phyloP scores from a whole-genome alignment of 2,113 vertebrate genomes.

The Bolborhynchus lineola region DNA sequence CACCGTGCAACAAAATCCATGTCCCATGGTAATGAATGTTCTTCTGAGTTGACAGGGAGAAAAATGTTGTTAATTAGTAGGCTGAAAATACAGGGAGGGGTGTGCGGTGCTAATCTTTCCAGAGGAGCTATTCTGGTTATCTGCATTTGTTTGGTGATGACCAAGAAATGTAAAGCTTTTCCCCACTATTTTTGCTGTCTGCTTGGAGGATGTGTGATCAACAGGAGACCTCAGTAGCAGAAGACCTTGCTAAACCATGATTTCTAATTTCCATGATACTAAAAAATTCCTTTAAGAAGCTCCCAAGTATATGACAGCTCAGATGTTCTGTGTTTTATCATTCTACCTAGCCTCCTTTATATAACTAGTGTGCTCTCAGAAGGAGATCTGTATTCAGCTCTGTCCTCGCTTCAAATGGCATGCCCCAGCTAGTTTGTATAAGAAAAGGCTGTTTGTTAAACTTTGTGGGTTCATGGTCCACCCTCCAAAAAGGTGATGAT shows the following conservation, averaged over 20 bases:
- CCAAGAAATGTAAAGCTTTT: background rate
- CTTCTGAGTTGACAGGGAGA: background rate
- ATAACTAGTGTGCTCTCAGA: background rate
- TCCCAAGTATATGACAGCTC: background rate
- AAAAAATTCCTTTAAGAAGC: background rate
- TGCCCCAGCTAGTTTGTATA: background rate
- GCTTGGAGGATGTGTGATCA: background rate
- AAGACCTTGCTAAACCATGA: background rate
- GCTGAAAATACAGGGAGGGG: background rate
- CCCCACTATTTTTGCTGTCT: background rate
- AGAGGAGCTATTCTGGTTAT: background rate
- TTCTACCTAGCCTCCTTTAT: background rate
- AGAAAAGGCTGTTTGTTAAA: background rate
- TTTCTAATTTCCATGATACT: background rate
- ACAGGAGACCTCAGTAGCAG: background rate
- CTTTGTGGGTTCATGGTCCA: background rate
- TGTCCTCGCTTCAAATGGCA: background rate
- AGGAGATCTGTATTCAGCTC: background rate
- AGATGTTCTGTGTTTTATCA: background rate
- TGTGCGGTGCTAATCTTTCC: background rate
- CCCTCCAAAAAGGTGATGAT: background rate
- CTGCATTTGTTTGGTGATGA: background rate
- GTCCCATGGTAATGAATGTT: background rate
- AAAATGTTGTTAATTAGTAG: background rate
- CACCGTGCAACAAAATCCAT: background rate